Percentiles rank a stretch among this genome's conserved stretches.
phyloP scores from a whole-genome alignment of 2,797 vertebrate genomes.

The Lindbergichthys nudifrons region DNA sequence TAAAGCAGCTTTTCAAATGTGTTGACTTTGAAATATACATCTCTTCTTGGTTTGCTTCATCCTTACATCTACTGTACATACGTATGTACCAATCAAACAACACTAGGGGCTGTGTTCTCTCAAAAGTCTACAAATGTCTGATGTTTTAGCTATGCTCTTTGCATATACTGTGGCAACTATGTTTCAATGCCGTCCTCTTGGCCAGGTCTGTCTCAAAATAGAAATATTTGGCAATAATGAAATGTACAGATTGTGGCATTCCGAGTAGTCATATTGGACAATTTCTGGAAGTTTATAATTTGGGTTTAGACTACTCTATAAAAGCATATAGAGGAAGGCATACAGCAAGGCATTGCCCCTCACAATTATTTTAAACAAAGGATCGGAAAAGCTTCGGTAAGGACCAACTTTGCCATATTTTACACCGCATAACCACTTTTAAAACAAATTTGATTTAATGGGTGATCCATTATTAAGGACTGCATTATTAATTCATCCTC shows the following conservation, averaged over 20 bases:
- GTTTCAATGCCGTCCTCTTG: background rate
- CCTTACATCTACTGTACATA: too few species aligned
- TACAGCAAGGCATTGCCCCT: background rate
- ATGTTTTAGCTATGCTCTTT: too few species aligned
- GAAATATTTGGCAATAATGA: background rate
- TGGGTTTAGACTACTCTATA: background rate
- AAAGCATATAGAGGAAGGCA: background rate
- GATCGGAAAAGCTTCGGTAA: slow-evolving; percentile 37
- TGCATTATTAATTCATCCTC: slow-evolving; percentile 72
- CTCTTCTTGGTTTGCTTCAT: too few species aligned
- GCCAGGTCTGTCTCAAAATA: background rate
- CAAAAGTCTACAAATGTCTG: too few species aligned
- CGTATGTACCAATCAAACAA: background rate
- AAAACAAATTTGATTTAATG: slow-evolving; percentile 61
- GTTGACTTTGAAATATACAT: too few species aligned
- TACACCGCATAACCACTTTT: slow-evolving; percentile 60
- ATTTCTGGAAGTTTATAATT: too few species aligned
- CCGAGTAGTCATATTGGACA: too few species aligned
- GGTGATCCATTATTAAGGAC: slow-evolving; percentile 60
- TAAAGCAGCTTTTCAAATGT: background rate
- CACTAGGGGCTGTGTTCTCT: background rate
- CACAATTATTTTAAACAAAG: slow-evolving; percentile 14
- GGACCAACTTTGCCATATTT: slow-evolving; percentile 34
- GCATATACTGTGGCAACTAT: background rate
- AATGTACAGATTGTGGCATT: too few species aligned